A percentile compares a stretch with the other conserved stretches of the same genome.
Conservation (phyloP, 1,140 invertebrate genomes). For the Drosophila erecta region DNA sequence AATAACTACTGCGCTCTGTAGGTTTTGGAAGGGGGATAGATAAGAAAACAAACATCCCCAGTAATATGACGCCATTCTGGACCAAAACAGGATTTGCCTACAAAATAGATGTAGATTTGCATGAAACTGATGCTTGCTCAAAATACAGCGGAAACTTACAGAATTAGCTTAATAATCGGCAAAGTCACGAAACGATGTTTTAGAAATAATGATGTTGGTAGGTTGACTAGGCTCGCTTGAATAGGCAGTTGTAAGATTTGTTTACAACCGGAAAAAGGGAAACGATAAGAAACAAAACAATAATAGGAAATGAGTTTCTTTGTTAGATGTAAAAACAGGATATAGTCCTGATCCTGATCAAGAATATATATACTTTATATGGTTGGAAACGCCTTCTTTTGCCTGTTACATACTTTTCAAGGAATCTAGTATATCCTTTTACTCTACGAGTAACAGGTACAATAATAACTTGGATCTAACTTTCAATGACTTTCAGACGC, state of each 20-base stretch:
- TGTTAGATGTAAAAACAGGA: too few species aligned
- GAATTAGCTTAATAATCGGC: slow-evolving; percentile 15
- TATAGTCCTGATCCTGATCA: too few species aligned
- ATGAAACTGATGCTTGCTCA: slow-evolving; percentile 3
- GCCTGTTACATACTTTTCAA: too few species aligned
- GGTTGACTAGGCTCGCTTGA: background rate
- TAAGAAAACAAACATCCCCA: background rate
- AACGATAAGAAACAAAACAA: too few species aligned
- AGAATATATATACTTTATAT: too few species aligned
- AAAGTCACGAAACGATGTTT: slow-evolving; percentile 5
- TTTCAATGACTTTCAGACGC: slow-evolving; percentile 74
- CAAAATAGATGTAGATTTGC: background rate
- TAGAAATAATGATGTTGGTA: background rate
- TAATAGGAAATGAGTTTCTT: background rate
- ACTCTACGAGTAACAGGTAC: too few species aligned
- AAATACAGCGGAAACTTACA: slow-evolving; percentile 1
- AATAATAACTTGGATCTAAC: too few species aligned
- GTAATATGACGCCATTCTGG: background rate
- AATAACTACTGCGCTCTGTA: slow-evolving; percentile 23
- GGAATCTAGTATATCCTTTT: too few species aligned
- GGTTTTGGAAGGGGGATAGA: background rate
- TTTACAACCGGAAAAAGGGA: too few species aligned
- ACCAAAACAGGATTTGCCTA: slow-evolving; percentile 5
- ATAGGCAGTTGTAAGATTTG: too few species aligned
- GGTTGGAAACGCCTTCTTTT: too few species aligned